A percentile compares a stretch with the other conserved stretches of the same genome.
Evolutionary conservation across 2,113 vertebrate genomes (phyloP).

Genomic region (Edolisoma coerulescens): DNA sequence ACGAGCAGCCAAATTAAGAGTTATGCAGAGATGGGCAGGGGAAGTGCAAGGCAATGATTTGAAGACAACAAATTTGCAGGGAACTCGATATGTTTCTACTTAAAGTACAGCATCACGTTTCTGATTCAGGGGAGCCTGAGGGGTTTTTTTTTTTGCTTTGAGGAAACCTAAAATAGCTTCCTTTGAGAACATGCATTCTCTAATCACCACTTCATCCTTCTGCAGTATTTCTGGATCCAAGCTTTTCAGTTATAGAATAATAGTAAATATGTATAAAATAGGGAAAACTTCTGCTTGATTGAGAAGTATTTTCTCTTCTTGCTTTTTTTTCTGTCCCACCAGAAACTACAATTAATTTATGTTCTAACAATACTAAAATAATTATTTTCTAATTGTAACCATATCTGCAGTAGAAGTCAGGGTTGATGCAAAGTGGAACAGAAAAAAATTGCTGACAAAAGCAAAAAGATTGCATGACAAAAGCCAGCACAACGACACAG

Average conservation of each 20-base stretch:
- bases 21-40: neutral
- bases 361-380: neutral
- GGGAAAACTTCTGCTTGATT: neutral
- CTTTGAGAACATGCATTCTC: neutral
- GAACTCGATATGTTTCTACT: neutral
- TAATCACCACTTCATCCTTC: neutral
- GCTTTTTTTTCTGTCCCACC: neutral
- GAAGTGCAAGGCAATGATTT: neutral
- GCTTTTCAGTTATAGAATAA: neutral
- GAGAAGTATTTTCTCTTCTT: neutral
- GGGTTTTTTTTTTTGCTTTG: neutral
- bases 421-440: neutral
- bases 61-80: neutral
- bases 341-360: neutral
- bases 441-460: neutral
- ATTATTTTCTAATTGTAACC: neutral
- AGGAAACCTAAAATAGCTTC: neutral
- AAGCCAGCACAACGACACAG: neutral
- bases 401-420: neutral
- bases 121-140: neutral
- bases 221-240: neutral
- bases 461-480: neutral
- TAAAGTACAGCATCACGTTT: neutral
- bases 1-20: neutral
- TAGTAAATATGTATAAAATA: neutral